Evolutionary conservation across 2,888 invertebrate species (phyloP).

Genomic region (Eupsilia transversa): DNA sequence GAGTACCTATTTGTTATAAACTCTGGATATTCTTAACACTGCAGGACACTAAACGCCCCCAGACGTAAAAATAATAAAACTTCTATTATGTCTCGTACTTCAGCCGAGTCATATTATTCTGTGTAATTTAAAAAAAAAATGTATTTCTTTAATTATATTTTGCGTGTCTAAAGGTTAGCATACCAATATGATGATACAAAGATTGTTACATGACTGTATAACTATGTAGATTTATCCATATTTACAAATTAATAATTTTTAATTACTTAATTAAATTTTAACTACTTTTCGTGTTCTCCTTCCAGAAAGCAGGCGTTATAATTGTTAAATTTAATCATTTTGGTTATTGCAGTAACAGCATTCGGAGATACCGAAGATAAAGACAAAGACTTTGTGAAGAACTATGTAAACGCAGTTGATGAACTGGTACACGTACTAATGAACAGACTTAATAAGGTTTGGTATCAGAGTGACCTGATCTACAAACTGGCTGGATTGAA

Average conservation of each 20-base stretch:
- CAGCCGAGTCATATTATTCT: not conserved
- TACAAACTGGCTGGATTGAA: constrained; percentile 24
- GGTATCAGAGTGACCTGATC: constrained; percentile 27
- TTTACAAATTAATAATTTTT: not conserved
- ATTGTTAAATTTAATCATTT: not conserved
- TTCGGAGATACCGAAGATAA: constrained; percentile 16
- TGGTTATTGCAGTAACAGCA: constrained; percentile 11
- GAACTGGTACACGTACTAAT: constrained; percentile 16
- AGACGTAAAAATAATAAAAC: no score
- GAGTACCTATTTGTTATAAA: not conserved
- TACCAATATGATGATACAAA: not conserved
- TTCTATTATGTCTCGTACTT: no score
- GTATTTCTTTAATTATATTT: not conserved
- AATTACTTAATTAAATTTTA: no score
- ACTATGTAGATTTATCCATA: not conserved
- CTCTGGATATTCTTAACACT: not conserved
- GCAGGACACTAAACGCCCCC: no score
- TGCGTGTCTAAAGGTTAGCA: not conserved
- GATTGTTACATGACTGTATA: not conserved
- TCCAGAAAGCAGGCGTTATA: not conserved
- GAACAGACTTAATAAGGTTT: constrained; percentile 33
- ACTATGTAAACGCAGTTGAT: constrained; percentile 19
- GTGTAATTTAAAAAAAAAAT: no score
- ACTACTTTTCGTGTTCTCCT: not conserved
- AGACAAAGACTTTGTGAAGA: constrained; percentile 27